phyloP scores from a whole-genome alignment of 2,113 vertebrate species.

The Mustela lutreola region DNA sequence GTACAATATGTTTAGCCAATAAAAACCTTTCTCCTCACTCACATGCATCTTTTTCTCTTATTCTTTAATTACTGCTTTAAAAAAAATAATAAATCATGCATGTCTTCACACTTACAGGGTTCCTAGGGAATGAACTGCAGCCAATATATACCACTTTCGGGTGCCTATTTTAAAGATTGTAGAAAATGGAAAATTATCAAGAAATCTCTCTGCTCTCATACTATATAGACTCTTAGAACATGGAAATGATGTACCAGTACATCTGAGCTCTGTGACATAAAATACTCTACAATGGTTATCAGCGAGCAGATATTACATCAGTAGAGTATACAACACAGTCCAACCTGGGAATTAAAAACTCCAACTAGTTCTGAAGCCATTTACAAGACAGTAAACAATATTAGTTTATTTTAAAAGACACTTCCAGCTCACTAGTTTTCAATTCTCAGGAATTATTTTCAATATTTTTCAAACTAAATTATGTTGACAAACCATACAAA shows the following conservation, averaged over 20 bases:
- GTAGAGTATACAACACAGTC: neutral
- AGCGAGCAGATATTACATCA: constrained; percentile 1
- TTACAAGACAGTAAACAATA: constrained; percentile 58
- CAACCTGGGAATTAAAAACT: neutral
- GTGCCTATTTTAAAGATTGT: neutral
- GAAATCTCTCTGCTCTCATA: neutral
- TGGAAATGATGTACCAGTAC: constrained; percentile 52
- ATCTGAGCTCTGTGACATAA: constrained; percentile 38
- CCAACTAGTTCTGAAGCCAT: constrained; percentile 66
- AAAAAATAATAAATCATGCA: neutral
- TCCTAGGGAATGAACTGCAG: neutral
- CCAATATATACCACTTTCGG: neutral
- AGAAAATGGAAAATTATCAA: neutral
- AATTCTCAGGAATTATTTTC: neutral
- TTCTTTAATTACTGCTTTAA: constrained; percentile 38
- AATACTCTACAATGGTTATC: constrained; percentile 65
- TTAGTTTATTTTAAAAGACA: constrained; percentile 71
- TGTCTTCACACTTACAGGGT: neutral
- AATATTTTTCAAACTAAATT: constrained; percentile 25
- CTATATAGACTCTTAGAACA: accelerated
- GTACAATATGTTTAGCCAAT: neutral
- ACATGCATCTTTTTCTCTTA: constrained; percentile 57
- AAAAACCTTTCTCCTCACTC: neutral
- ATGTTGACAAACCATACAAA: constrained; percentile 9
- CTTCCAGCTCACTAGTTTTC: constrained; percentile 63